These are phyloP conservation scores for Malurus melanocephalus DNA, from an alignment of 2,113 vertebrate species.

Conservation along the genomic window DNA sequence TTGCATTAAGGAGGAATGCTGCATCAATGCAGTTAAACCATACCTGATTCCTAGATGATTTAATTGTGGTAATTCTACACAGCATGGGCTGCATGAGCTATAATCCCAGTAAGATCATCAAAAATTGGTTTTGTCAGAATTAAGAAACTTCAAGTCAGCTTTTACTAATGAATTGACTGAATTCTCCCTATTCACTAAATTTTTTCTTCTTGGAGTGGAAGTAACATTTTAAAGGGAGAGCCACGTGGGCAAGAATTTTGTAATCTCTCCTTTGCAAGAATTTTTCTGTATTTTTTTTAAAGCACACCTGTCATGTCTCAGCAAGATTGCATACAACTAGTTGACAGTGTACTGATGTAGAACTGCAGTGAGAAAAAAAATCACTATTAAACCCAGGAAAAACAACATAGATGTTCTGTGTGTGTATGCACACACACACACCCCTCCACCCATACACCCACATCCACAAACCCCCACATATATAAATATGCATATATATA, in stretches of 20 bases:
- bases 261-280: neutral
- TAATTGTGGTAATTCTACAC: neutral
- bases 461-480: too few relatives aligned
- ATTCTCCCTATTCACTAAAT: neutral
- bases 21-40: neutral
- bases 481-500: too few relatives aligned
- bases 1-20: neutral
- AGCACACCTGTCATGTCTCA: neutral
- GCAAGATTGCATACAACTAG: neutral
- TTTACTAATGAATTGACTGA: neutral
- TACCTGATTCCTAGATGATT: neutral
- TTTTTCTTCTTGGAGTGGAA: neutral
- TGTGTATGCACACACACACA: too few relatives aligned
- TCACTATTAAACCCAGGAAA: neutral
- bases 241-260: neutral
- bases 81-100: neutral
- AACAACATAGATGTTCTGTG: neutral
- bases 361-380: neutral
- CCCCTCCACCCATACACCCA: too few relatives aligned
- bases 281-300: neutral
- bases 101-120: neutral
- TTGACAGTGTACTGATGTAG: neutral
- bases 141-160: neutral
- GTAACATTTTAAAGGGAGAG: neutral
- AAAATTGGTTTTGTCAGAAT: neutral